These are phyloP conservation scores for Naso thynnoides DNA, from an alignment of 2,797 vertebrate genomes.

Conservation along the genomic window DNA sequence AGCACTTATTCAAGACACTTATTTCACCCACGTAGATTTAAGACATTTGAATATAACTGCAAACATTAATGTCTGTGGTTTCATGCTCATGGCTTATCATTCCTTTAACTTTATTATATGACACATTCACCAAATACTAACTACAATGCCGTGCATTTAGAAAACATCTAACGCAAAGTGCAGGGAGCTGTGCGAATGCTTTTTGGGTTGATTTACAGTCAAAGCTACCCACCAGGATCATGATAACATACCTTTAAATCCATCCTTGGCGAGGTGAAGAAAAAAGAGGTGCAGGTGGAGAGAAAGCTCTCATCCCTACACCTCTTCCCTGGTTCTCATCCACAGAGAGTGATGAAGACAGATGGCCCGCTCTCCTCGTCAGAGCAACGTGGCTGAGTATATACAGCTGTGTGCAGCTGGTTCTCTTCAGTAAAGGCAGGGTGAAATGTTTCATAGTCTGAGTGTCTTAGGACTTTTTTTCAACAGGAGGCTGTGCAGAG, in stretches of 20 bases:
- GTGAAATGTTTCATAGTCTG: slow-evolving; percentile 6
- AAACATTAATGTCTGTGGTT: background rate
- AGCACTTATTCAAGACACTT: background rate
- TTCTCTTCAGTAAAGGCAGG: slow-evolving; percentile 23
- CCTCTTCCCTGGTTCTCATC: slow-evolving; percentile 37
- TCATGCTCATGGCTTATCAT: background rate
- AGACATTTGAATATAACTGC: slow-evolving; percentile 5
- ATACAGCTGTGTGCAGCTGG: slow-evolving; percentile 34
- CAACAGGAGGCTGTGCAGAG: background rate
- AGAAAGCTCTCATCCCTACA: slow-evolving; percentile 43
- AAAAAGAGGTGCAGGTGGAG: slow-evolving; percentile 17
- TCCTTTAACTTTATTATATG: background rate
- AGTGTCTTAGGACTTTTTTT: background rate
- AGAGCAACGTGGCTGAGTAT: slow-evolving; percentile 23
- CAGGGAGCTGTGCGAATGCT: background rate
- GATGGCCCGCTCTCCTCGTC: slow-evolving; percentile 45
- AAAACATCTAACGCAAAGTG: background rate
- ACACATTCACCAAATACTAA: slow-evolving; percentile 9
- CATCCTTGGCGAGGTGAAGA: slow-evolving; percentile 26
- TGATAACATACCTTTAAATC: slow-evolving; percentile 36
- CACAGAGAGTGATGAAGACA: slow-evolving; percentile 54
- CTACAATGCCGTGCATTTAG: slow-evolving; percentile 8
- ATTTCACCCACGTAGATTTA: slow-evolving; percentile 31
- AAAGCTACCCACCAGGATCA: slow-evolving; percentile 13
- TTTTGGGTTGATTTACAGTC: slow-evolving; percentile 26